phyloP scores from a whole-genome alignment of 1,140 invertebrate species.

The Psix sp. region DNA sequence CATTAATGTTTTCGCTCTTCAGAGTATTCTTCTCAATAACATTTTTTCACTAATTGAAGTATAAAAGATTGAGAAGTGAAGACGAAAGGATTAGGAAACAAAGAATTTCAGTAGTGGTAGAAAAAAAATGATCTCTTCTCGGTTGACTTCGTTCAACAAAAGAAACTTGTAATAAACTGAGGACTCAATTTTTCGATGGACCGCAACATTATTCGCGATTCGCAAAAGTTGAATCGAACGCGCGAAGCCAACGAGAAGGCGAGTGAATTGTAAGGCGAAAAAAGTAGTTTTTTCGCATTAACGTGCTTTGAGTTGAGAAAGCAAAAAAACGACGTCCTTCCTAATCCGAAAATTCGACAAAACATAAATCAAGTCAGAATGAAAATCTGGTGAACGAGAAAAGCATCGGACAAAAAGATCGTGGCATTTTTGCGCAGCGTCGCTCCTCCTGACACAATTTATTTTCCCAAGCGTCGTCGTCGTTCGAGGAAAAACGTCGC shows the following conservation, averaged over 20 bases:
- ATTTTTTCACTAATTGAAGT: no score
- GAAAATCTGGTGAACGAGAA: conserved; percentile 29
- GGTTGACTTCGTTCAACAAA: neutral
- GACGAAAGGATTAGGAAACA: no score
- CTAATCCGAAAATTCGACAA: conserved; percentile 31
- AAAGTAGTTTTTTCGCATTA: neutral
- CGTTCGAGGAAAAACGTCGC: conserved; percentile 5
- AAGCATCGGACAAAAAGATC: neutral
- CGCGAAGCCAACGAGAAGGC: neutral
- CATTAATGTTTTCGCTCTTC: no score
- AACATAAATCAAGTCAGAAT: conserved; percentile 40
- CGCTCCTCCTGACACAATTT: conserved; percentile 20
- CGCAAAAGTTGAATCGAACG: neutral
- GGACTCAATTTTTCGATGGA: neutral
- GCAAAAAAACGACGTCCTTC: conserved; percentile 6
- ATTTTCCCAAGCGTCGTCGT: conserved; percentile 14
- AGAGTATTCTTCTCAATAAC: no score
- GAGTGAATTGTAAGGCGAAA: neutral
- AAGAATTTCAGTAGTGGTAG: neutral
- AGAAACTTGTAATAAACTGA: neutral
- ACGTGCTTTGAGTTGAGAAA: conserved; percentile 11
- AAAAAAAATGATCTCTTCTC: neutral
- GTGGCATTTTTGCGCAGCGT: conserved; percentile 15
- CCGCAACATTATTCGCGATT: neutral
- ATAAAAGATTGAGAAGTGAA: no score